phyloP scores from a whole-genome alignment of 1,140 invertebrate genomes.

The Procambarus clarkii region DNA sequence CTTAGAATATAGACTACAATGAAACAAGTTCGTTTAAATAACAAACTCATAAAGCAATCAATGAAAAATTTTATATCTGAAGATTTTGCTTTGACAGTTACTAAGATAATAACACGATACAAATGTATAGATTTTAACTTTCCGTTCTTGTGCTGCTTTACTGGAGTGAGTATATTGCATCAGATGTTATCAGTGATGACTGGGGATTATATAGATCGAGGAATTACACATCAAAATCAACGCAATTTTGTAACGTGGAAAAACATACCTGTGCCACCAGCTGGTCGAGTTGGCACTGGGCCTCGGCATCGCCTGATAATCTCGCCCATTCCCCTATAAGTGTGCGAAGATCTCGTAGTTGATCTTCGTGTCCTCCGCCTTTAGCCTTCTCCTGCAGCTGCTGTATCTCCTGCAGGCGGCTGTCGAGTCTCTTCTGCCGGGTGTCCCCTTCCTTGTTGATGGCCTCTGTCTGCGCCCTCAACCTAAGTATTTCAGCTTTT shows the following conservation, averaged over 20 bases:
- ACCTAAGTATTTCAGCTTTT: background rate
- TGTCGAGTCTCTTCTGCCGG: conserved; percentile 38
- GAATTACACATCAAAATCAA: no score
- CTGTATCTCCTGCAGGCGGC: conserved; percentile 51
- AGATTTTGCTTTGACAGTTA: no score
- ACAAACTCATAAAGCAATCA: no score
- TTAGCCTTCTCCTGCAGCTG: conserved; percentile 39
- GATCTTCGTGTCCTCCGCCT: conserved; percentile 32
- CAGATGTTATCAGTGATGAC: no score
- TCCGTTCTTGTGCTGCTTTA: no score
- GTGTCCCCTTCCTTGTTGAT: conserved; percentile 36
- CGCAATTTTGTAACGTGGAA: background rate
- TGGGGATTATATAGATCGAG: no score
- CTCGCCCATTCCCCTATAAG: conserved; percentile 44
- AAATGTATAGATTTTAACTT: no score
- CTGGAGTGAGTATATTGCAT: no score
- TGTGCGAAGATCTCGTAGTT: conserved; percentile 45
- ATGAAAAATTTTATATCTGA: no score
- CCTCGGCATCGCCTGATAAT: conserved; percentile 43
- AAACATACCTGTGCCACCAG: conserved; percentile 45
- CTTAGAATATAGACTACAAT: no score
- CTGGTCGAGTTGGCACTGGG: conserved; percentile 41
- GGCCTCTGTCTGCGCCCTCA: conserved; percentile 56
- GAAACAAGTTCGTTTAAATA: no score
- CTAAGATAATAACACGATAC: no score